These are phyloP conservation scores for Chydorus sphaericus DNA, from an alignment of 2,888 invertebrate species.

Conservation along the genomic window DNA sequence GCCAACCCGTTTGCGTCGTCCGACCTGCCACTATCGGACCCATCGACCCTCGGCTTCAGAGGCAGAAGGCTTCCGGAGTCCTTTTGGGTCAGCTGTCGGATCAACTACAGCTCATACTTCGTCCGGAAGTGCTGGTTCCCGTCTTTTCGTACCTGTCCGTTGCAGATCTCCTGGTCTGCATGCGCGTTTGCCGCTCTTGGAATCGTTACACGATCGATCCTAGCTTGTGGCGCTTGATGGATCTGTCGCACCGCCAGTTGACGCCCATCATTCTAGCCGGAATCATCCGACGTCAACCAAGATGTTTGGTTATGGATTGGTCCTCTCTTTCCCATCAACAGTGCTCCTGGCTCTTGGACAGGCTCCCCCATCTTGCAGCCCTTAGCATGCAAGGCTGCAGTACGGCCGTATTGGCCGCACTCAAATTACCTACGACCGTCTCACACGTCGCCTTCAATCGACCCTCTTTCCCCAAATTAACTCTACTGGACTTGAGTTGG, in stretches of 20 bases:
- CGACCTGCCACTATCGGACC: neutral
- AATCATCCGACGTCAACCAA: conserved; percentile 76
- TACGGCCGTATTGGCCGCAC: neutral
- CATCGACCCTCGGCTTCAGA: neutral
- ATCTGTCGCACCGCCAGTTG: conserved; percentile 56
- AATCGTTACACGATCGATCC: conserved; percentile 70
- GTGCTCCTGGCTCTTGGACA: conserved; percentile 76
- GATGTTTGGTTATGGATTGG: conserved; percentile 70
- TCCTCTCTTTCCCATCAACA: conserved; percentile 74
- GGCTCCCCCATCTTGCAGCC: conserved; percentile 66
- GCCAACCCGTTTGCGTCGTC: neutral
- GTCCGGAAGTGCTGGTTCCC: conserved; percentile 22
- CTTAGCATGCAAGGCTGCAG: conserved; percentile 49
- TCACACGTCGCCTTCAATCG: neutral
- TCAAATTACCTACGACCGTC: conserved; percentile 7
- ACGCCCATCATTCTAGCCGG: conserved; percentile 60
- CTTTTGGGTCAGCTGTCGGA: neutral
- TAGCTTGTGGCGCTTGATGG: conserved; percentile 67
- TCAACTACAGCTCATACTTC: neutral
- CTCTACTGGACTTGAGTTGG: conserved; percentile 63
- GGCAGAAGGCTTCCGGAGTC: conserved; percentile 1
- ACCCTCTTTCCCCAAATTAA: conserved; percentile 43
- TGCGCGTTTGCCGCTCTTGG: conserved; percentile 76
- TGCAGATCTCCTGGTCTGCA: conserved; percentile 40
- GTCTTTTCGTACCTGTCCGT: conserved; percentile 31